Base-by-base conservation (phyloP, 2,797 vertebrate species). In the Mico argentatus region DNA sequence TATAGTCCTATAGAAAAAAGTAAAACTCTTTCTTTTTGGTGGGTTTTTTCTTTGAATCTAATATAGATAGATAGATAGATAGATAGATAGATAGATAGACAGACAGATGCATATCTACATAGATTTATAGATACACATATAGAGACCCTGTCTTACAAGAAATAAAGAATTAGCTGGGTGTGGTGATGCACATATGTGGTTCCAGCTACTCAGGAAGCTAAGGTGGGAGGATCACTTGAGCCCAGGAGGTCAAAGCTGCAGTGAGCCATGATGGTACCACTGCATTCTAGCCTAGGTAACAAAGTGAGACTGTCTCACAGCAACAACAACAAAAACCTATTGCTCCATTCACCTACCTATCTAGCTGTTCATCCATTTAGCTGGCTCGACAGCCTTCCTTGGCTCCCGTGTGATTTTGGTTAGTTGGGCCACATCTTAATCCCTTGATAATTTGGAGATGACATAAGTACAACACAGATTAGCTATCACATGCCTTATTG, bases 11-110 rank as follows among this genome's bases (percentile, higher is more conserved):
- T 7, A 94, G 85, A 77, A 96, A 72, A 52, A 93, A 92, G 41
- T 33, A 64, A 96, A 94, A 77, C 5, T 33, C 73, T 64, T 88
- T 90, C 80, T 95, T 41, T 14, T 67, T 57, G 22, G 36, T 92
- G 82, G 52, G 26, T 86, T 91, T 96, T 90, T 90, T 96, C 52
- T 57, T 88, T 92, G 73, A 92, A 72, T 92, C 39, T 88, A 36
- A 77, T 73, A n/a, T 36, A 44, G n/a, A n/a, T 48, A 13, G 46
- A 48, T 48, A 13, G 46, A 48, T 48, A 13, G 46, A 48, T 48
- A 14, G 11, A 48, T 48, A 48, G 12, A 48, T 48, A 48, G 3
- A 48, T 48, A 4, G 13, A 48, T 48, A 59, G 41, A 64, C 15
- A 27, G 73, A 57, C 17, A 61, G 9, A 46, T 26, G 5, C 41